Base-by-base conservation (phyloP, 2,797 vertebrate species). In the Anas georgica region DNA sequence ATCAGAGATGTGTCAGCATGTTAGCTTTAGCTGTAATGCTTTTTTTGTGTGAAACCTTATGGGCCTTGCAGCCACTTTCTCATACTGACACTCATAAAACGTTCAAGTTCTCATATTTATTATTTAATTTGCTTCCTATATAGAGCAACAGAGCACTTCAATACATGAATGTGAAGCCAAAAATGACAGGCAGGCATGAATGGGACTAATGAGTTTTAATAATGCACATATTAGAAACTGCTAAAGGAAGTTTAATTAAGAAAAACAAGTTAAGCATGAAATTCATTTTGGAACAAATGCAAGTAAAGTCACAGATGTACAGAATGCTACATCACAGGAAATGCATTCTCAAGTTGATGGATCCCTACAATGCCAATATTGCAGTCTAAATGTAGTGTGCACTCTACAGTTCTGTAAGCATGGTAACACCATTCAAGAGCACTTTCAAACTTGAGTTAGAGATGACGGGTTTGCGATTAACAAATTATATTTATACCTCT, bases 181-280 rank as follows among this genome's bases (percentile, higher is more conserved):
- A 96, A 94, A 72, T 96, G 95, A 96, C 83, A 96, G 96, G 93
- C 93, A 90, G 96, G 93, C 79, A 26, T 97, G 96, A 97, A 97
- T 94, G 95, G 96, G 95, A 95, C 97, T 97, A 98, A 98, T 95
- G 96, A 97, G 96, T 97, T 97, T 98, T 97, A 97, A 97, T 98
- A 98, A 96, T 95, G 91, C 87, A 97, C 96, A 72, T 96, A 97
- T 96, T 97, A 97, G 93, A 94, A 95, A 85, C 76, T 92, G 95
- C 82, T 96, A 97, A 97, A 98, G 95, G 93, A 97, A 97, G 97
- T 97, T 97, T 97, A 98, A 98, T 98, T 98, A 98, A 97, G 95
- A 96, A 97, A 98, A 97, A 94, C 95, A 97, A 98, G 96, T 97
- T 98, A 94, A 97, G 97, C 97, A 96, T 98, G 97, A 98, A 98